Conservation (phyloP, 2,888 invertebrate species). For the Empis stercorea region DNA sequence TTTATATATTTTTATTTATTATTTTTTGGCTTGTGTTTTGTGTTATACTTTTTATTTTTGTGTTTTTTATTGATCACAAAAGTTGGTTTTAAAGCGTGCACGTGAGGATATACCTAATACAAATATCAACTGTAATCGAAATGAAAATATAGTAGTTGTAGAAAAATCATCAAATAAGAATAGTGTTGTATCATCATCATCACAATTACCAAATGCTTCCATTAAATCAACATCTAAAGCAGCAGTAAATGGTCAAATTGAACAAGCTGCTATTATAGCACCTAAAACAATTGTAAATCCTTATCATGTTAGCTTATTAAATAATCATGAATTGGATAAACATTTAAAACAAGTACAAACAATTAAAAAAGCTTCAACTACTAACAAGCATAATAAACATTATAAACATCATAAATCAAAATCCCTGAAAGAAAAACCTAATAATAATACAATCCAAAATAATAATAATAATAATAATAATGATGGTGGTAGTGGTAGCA, state of each 20-base stretch:
- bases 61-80: neutral
- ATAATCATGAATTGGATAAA: neutral
- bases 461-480: too few species aligned
- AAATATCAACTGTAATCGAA: neutral
- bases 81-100: slow-evolving; percentile 15
- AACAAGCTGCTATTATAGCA: neutral
- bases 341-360: neutral
- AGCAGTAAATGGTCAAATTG: neutral
- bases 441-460: too few species aligned
- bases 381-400: neutral
- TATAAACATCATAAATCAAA: neutral
- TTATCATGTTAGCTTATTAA: slow-evolving; percentile 4
- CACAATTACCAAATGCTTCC: neutral
- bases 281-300: slow-evolving; percentile 2
- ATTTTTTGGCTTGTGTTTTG: neutral
- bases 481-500: too few species aligned
- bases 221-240: neutral
- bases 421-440: neutral
- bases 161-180: neutral
- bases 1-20: too few species aligned
- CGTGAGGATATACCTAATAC: slow-evolving; percentile 10
- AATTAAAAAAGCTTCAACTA: neutral
- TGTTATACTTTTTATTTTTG: neutral
- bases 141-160: neutral
- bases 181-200: neutral